Conservation (phyloP, 2,113 vertebrate species). For the Petrocephalus zakoni region DNA sequence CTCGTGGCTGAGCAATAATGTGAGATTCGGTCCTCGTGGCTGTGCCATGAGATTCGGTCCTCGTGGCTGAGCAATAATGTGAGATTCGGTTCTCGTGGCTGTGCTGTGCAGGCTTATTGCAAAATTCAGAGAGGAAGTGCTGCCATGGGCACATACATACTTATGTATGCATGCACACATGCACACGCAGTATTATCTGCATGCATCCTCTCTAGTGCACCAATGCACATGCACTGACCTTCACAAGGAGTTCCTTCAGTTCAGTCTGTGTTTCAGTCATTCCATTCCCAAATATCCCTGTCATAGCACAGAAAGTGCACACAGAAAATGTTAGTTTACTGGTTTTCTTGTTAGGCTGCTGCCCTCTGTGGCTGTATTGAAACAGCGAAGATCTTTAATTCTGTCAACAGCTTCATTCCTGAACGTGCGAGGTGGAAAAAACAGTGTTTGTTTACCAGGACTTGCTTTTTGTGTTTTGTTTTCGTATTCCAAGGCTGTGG, state of each 20-base stretch:
- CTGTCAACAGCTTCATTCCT: background rate
- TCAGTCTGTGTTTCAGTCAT: background rate
- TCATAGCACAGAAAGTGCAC: background rate
- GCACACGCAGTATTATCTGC: background rate
- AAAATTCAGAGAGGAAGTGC: background rate
- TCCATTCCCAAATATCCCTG: background rate
- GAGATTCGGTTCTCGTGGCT: too few relatives aligned
- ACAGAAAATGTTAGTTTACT: background rate
- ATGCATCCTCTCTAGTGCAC: background rate
- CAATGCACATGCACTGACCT: background rate
- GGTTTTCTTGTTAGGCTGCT: background rate
- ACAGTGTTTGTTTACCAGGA: background rate
- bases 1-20: too few relatives aligned
- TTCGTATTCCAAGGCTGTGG: slow-evolving; percentile 15
- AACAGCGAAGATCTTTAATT: background rate
- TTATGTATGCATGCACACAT: background rate
- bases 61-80: background rate
- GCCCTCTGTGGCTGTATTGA: background rate
- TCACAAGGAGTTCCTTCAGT: background rate
- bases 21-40: too few relatives aligned
- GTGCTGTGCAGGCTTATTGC: background rate
- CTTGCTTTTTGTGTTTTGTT: background rate
- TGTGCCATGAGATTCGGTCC: too few relatives aligned
- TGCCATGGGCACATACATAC: background rate
- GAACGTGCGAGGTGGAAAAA: slow-evolving; percentile 2